Percentiles rank a stretch among this genome's conserved stretches.
Evolutionary conservation across 2,888 invertebrate species (phyloP).

Genomic region (Fabriciana adippe): DNA sequence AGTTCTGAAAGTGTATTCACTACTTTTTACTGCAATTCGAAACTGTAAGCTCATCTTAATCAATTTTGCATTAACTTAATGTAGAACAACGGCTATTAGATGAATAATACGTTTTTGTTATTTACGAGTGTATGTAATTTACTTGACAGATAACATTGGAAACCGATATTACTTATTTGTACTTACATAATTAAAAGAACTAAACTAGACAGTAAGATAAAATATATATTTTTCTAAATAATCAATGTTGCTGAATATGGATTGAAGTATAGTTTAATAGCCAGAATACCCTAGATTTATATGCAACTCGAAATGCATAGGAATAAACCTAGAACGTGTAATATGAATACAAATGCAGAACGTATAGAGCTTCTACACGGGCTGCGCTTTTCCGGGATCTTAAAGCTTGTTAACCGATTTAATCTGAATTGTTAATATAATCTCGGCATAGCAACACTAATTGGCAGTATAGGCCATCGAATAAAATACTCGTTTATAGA

Average conservation of each 20-base stretch:
- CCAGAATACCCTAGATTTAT: slow-evolving; percentile 1
- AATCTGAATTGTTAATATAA: slow-evolving; percentile 75
- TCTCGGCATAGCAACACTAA: slow-evolving; percentile 60
- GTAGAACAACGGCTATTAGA: slow-evolving; percentile 13
- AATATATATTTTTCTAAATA: neutral
- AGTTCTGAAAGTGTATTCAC: slow-evolving; percentile 59
- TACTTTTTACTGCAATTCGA: slow-evolving; percentile 16
- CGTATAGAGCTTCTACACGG: slow-evolving; percentile 15
- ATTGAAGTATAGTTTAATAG: slow-evolving; percentile 1
- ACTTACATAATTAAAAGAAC: neutral
- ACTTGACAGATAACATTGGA: slow-evolving; percentile 4
- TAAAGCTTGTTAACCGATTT: slow-evolving; percentile 50
- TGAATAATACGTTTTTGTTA: slow-evolving; percentile 8
- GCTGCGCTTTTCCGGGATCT: slow-evolving; percentile 33
- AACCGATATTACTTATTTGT: slow-evolving; percentile 6
- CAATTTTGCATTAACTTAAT: slow-evolving; percentile 17
- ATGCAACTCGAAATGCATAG: slow-evolving; percentile 12
- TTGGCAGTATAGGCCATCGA: slow-evolving; percentile 59
- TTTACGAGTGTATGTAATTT: slow-evolving; percentile 1
- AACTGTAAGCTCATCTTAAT: slow-evolving; percentile 18
- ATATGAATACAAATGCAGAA: slow-evolving; percentile 19
- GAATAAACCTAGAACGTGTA: neutral
- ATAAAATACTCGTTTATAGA: slow-evolving; percentile 48
- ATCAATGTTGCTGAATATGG: neutral
- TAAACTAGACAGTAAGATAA: neutral